Conservation (phyloP, 1,140 invertebrate genomes). For the Arctopsyche grandis region DNA sequence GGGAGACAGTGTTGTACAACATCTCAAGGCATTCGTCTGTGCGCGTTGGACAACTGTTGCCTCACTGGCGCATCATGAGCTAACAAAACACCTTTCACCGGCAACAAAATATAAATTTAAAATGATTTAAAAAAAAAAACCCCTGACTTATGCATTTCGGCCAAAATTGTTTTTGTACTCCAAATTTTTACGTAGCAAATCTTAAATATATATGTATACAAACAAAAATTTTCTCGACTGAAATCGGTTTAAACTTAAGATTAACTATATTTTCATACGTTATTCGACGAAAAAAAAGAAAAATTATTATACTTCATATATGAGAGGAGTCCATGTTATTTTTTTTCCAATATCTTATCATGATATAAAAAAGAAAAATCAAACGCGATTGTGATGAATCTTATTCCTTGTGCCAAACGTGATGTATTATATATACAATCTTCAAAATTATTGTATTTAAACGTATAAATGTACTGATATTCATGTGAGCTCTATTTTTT, state of each 20-base stretch:
- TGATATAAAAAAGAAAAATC: constrained; percentile 24
- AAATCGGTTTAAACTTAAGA: constrained; percentile 28
- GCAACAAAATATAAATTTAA: constrained; percentile 1
- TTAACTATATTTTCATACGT: constrained; percentile 32
- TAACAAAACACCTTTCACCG: constrained; percentile 38
- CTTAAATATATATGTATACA: not conserved
- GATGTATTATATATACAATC: constrained; percentile 40
- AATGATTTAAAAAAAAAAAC: not conserved
- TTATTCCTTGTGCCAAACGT: constrained; percentile 53
- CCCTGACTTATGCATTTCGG: constrained; percentile 13
- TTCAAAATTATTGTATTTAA: constrained; percentile 29
- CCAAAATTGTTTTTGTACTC: constrained; percentile 29
- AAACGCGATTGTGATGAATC: constrained; percentile 41
- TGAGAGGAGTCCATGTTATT: constrained; percentile 8
- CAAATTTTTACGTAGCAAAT: constrained; percentile 27
- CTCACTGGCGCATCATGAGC: constrained; percentile 67
- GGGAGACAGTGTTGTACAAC: constrained; percentile 71
- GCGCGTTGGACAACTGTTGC: constrained; percentile 67
- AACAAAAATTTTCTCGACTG: constrained; percentile 24
- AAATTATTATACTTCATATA: not conserved
- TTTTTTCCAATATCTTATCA: constrained; percentile 20
- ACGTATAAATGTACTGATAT: constrained; percentile 39
- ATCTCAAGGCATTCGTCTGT: constrained; percentile 67
- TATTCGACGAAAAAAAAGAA: not conserved
- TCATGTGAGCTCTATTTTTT: constrained; percentile 53